Base-by-base conservation (phyloP, 2,888 invertebrate species). In the Baronia brevicornis region DNA sequence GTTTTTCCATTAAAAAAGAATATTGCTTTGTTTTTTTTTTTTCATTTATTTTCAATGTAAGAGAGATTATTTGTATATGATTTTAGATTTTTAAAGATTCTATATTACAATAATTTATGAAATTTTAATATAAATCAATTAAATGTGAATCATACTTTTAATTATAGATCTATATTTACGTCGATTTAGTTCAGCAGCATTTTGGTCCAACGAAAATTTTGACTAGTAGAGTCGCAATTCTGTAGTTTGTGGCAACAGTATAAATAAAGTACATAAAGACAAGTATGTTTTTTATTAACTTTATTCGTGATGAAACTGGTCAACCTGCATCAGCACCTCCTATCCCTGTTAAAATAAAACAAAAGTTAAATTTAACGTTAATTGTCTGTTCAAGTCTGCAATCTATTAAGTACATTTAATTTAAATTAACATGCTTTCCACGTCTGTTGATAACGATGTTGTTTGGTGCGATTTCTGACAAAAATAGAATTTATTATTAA, bases 21-120 rank as follows among this genome's bases (percentile, higher is more conserved):
- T 60, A 68, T 69, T 60, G 60, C 73, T 75, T 72, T 58, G 67
- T 57, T 60, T 70, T 59, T 63, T n/a, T n/a, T 69, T 73, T 68
- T 68, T 71, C 60, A 63, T 67, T 59, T 73, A 70, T 70, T 72
- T 64, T 70, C 71, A 65, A 63, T 69, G 41, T 60, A 75, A 78
- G 79, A 73, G 67, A 77, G 73, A 75, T 80, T 77, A 80, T 77
- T 75, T 82, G 79, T 80, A 79, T 71, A 82, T 80, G 75, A 78
- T 65, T 74, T 77, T 77, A 78, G 75, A 68, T 70, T 77, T 67
- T 61, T 60, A 58, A 67, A 70, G 52, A 68, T 74, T 65, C 59
- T 66, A 70, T 73, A 73, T 68, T 67, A 64, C 74, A 72, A 64
- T 71, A 54, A 66, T 66, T 66, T 69, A 72, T 69, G 60, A 67